Conservation (phyloP, 1,140 invertebrate genomes). For the Orchestia grillus region DNA sequence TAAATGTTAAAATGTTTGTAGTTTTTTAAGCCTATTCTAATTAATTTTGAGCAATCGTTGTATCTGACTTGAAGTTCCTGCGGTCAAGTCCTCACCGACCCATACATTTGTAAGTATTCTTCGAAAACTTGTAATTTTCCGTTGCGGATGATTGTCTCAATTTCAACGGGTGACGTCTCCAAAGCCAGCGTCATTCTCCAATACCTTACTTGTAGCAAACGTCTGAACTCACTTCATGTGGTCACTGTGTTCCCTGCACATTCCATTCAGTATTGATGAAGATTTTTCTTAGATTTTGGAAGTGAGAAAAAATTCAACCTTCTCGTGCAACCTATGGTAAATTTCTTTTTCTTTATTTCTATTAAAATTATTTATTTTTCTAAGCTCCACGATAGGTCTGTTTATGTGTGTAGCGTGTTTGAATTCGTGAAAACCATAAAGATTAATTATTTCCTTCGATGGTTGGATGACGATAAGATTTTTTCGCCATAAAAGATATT, state of each 20-base stretch:
- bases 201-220: neutral
- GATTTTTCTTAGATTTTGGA: neutral
- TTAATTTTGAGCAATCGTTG: too few species aligned
- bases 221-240: neutral
- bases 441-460: neutral
- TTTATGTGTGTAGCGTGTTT: neutral
- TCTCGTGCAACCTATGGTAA: neutral
- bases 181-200: neutral
- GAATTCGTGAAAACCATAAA: neutral
- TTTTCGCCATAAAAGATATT: neutral
- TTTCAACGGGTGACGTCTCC: neutral
- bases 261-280: neutral
- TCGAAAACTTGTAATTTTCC: too few species aligned
- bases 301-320: neutral
- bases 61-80: too few species aligned
- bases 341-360: neutral
- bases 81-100: too few species aligned
- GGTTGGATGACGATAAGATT: neutral
- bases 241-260: neutral
- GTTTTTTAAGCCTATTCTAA: neutral
- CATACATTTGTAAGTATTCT: too few species aligned
- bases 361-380: neutral
- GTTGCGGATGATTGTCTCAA: neutral
- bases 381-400: neutral
- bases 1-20: neutral